Base-by-base conservation (phyloP, 1,140 invertebrate species). In the Drosophila biarmipes region DNA sequence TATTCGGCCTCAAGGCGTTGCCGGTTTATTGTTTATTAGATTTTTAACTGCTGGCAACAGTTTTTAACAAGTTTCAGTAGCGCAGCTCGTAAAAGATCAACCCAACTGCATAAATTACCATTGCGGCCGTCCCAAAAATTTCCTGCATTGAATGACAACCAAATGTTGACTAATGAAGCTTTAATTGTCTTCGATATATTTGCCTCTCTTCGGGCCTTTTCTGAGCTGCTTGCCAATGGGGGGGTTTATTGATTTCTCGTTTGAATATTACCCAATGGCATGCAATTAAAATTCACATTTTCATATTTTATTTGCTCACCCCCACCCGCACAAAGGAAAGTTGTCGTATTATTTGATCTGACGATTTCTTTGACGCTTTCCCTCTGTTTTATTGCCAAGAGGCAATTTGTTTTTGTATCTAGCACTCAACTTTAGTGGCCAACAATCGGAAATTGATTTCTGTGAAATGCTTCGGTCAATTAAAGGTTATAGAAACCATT, bases 51-150 rank as follows among this genome's bases (percentile, higher is more conserved):
- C 46, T 35, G 59, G n/a, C 78, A 63, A 49, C 81, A 69, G 67
- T 69, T 86, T 86, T 85, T 68, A 71, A 85, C 63, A 80, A 71
- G 81, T 80, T 85, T 85, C 81, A 68, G 81, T 85, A 85, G 81
- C 81, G 29, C 27, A 63, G 58, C 55, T 38, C 49, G 11, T 48
- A 58, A 68, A 49, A 62, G 64, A 57, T 35, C 64, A 58, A 37
- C 35, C 12, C 34, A 42, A 19, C 67, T 38, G 67, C 51, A 64
- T 56, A 59, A 15, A 75, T 77, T 56, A 49, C 54, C 49, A 29
- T 53, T 46, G 35, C 34, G 56, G 48, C 57, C 19, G 15, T 49
- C 59, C 45, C 0, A 67, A 67, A 61, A 66, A 46, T 56, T 69
- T 35, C 48, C 42, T 63, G 29, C 43, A 78, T 38, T 19, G 35